Base-by-base conservation (phyloP, 2,797 vertebrate species). In the Platyrinchus mystaceus region DNA sequence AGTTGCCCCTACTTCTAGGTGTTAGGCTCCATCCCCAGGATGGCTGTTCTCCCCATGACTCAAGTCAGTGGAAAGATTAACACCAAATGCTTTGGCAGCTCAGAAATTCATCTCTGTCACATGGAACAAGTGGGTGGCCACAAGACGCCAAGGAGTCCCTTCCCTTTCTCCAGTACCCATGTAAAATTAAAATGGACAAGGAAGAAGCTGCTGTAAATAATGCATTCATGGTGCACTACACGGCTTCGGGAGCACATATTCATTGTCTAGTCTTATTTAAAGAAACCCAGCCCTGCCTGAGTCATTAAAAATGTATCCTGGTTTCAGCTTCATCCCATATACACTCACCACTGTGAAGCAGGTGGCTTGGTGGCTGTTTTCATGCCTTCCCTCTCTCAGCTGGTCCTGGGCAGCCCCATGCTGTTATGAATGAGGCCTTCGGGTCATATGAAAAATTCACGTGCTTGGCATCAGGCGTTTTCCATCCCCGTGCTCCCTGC, bases 111-210 rank as follows among this genome's bases (percentile, higher is more conserved):
- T 24, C 70, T 50, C 34, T 4, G 1, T 83, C 86, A 82, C 79
- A 78, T 74, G 50, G 86, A 94, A 94, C 84, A 90, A 92, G 84
- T 56, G 86, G 84, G 85, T 73, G 76, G 81, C 92, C 94, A 67
- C 4, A 24, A 94, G 94, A 96, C 59, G 0, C 74, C 67, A 67
- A 84, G 70, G 68, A 95, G 76, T 88, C 77, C 87, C 88, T 93
- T 93, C 36, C 47, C 85, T 94, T 96, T 93, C 87, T 94, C 89
- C 62, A 84, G 89, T 78, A 81, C 76, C 90, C 95, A 97, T 97
- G 95, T 95, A 97, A 97, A 97, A 97, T 97, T 97, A 94, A 97
- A 96, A 88, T 15, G 76, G 94, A 97, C 96, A 92, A 96, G 96
- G 96, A 95, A 96, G 96, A 84, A 91, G 95, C 86, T 93, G 89